Percentiles rank a stretch among this genome's conserved stretches.
phyloP scores from a whole-genome alignment of 2,888 invertebrate genomes.

The Strigamia crassipes region DNA sequence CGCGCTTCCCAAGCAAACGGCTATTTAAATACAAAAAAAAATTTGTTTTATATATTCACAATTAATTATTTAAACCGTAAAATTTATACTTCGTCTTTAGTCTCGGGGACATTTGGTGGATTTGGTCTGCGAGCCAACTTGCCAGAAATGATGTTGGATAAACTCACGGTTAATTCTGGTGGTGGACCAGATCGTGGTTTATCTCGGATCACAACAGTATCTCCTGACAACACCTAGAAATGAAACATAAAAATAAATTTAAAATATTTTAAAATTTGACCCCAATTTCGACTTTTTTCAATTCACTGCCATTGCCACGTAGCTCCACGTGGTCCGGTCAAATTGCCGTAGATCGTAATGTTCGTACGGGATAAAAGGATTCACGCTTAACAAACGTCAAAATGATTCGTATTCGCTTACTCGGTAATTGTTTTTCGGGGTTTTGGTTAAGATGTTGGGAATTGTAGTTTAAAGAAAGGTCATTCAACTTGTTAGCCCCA shows the following conservation, averaged over 20 bases:
- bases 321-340: background rate
- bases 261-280: background rate
- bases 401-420: background rate
- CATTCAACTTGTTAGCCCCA: conserved; percentile 20
- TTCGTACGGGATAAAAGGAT: background rate
- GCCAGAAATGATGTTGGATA: conserved; percentile 90
- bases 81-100: conserved; percentile 59
- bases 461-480: background rate
- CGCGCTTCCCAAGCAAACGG: conserved; percentile 98
- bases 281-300: background rate
- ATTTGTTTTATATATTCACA: too few species aligned
- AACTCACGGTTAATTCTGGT: conserved; percentile 86
- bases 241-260: background rate
- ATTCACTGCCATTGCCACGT: conserved; percentile 17
- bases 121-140: conserved; percentile 79
- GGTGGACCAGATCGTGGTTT: conserved; percentile 83
- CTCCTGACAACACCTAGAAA: conserved; percentile 89
- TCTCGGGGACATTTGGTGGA: conserved; percentile 59
- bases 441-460: background rate
- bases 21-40: conserved; percentile 59
- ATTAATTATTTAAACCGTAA: background rate
- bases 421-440: background rate
- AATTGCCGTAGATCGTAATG: background rate
- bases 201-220: conserved; percentile 89
- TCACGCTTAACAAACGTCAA: background rate